Evolutionary conservation across 2,888 invertebrate species (phyloP), one percentile per base, ranked within the genome.

Genomic region (Drosophila paracracens): DNA sequence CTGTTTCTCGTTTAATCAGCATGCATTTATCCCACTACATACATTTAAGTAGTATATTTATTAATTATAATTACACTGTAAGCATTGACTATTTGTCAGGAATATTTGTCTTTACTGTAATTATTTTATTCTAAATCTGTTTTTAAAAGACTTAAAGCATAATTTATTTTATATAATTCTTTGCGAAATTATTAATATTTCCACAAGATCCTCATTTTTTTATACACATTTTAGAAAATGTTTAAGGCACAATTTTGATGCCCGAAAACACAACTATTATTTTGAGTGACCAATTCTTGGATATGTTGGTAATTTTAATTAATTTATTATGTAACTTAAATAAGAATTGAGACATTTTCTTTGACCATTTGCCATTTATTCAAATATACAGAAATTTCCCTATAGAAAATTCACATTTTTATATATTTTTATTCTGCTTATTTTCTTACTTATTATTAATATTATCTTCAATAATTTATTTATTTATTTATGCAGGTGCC

Each of bases 401-500:
- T 25, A 25, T 25, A 25, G 2, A n/a, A 38, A n/a, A 40, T 40
- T 10, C 40, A n/a, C 4, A n/a, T 40, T n/a, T 40, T 10, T n/a
- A n/a, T n/a, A 10, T 10, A n/a, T 10, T 40, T n/a, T n/a, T n/a
- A 11, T 29, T 29, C 18, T 27, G 18, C 2, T 27, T 48, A 18
- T 5, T 16, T 25, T 18, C 8, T 0, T 13, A 18, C 16, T 36
- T 58, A 5, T 50, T 58, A 10, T 18, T 27, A 48, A 46, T 13
- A n/a, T 54, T 43, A 27, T 16, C 10, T 38, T 21, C 25, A 11
- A n/a, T n/a, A 11, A 40, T 5, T 10, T 5, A 2, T 13, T 46
- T 21, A 16, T 46, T 25, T 27, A 10, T 2, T 18, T 35, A 10
- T 4, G 21, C 63, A 96, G 96, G 96, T 69, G 94, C 95, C 21